Evolutionary conservation across 2,888 invertebrate genomes (phyloP), one percentile per base, ranked within the genome.

Genomic region (Ceratothoa steindachneri): DNA sequence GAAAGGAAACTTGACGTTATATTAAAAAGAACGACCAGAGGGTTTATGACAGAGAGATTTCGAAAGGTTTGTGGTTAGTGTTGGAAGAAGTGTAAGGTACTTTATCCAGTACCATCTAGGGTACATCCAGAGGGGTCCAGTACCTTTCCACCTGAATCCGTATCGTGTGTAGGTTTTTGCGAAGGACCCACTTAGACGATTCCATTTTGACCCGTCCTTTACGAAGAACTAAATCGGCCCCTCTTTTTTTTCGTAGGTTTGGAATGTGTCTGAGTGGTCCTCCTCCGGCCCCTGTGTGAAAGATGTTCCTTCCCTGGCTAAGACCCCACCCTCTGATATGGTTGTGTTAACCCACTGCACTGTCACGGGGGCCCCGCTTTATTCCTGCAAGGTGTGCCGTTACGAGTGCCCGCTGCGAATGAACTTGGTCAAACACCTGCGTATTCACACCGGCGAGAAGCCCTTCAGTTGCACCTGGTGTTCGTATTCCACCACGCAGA

Each of bases 361-460:
- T 41, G 15, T 15, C 7, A 9, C 41, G 15, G 41, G 7, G 5
- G 5, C 41, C 15, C 41, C 41, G 41, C 15, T 41, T 9, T 41
- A 41, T 15, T 5, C 41, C 5, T 41, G 41, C 41, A 41, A 15
- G 15, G 41, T 41, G 15, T 41, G 41, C 41, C 7, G 41, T 41
- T 41, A 41, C 15, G 15, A 41, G 15, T 41, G 41, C 15, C 15
- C 41, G 15, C 5, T 41, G 7, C 41, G 41, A 41, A 41, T 41
- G 41, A 41, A 41, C 15, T 15, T 41, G 41, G 7, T 41, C 15
- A 75, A 75, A 65, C 75, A 75, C 64, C 71, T 75, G 29, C 75
- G 75, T 24, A 69, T 75, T 68, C 75, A 75, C 53, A 75, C 75
- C 24, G 75, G 75, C 51, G 75, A 75, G 65, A 75, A 75, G 60